phyloP scores from a whole-genome alignment of 2,888 invertebrate species.

The Acanthosepion lycidas region DNA sequence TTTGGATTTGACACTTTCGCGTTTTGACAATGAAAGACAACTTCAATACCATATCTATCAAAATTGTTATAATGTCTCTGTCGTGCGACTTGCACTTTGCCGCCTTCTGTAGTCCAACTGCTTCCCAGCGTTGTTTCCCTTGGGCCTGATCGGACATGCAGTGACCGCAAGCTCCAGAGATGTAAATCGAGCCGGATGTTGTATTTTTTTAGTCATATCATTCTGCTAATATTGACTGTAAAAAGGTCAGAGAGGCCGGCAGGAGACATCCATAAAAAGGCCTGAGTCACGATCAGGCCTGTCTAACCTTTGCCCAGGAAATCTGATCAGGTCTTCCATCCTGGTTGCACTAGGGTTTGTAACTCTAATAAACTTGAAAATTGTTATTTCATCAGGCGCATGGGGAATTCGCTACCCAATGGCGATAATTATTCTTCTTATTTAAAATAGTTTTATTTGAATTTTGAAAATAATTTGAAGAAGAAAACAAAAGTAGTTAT shows the following conservation, averaged over 20 bases:
- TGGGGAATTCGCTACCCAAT: not conserved
- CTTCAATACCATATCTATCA: not conserved
- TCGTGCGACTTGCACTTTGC: not conserved
- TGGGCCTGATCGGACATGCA: not conserved
- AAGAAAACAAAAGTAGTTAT: not conserved
- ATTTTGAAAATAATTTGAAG: not conserved
- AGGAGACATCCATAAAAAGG: not conserved
- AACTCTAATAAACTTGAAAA: not conserved
- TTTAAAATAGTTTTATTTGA: not conserved
- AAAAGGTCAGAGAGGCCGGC: constrained; percentile 8
- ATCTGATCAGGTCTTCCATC: not conserved
- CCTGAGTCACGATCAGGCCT: not conserved
- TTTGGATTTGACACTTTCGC: not conserved
- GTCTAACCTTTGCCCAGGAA: constrained; percentile 6
- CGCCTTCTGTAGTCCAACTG: not conserved
- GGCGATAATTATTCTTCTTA: not conserved
- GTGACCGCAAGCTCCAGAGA: not conserved
- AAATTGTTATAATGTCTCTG: not conserved
- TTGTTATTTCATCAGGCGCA: not conserved
- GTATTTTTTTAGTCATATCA: not conserved
- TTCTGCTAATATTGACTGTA: not conserved
- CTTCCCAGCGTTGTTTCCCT: not conserved
- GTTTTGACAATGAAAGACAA: not conserved
- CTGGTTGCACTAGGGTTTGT: not conserved
- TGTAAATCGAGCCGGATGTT: not conserved